Percentiles rank a stretch among this genome's conserved stretches.
Conservation (phyloP, 2,113 vertebrate species). For the Dipodomys ordii region DNA sequence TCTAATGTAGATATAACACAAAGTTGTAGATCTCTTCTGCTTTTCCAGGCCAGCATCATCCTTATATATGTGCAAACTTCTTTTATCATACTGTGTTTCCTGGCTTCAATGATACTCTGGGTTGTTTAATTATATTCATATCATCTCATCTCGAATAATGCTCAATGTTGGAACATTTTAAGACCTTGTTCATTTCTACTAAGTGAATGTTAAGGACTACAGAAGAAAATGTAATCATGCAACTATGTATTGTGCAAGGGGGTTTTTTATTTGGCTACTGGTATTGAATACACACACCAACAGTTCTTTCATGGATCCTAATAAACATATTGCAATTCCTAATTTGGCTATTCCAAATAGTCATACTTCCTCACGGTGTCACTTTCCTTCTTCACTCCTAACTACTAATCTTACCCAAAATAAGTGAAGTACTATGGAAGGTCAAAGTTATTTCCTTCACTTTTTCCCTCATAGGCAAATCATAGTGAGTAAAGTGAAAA, state of each 20-base stretch:
- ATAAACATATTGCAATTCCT: slow-evolving; percentile 7
- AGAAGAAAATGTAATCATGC: neutral
- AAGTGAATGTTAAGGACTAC: neutral
- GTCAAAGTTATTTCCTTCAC: neutral
- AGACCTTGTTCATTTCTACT: neutral
- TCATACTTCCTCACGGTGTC: neutral
- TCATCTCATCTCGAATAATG: neutral
- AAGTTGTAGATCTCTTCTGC: neutral
- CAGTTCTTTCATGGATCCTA: neutral
- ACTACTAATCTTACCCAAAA: slow-evolving; percentile 17
- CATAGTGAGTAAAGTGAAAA: no score
- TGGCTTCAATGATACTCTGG: neutral
- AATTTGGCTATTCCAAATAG: neutral
- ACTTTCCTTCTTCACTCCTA: neutral
- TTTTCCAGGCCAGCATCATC: neutral
- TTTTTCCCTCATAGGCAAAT: neutral
- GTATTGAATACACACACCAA: neutral
- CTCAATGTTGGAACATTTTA: slow-evolving; percentile 22
- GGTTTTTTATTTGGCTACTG: no score
- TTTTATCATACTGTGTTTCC: neutral
- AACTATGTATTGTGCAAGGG: slow-evolving; percentile 14
- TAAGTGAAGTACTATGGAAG: neutral
- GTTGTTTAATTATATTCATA: neutral
- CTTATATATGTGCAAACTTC: neutral
- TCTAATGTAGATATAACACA: neutral